Conservation (phyloP, 2,797 vertebrate genomes). For the Craterocephalus amniculus region DNA sequence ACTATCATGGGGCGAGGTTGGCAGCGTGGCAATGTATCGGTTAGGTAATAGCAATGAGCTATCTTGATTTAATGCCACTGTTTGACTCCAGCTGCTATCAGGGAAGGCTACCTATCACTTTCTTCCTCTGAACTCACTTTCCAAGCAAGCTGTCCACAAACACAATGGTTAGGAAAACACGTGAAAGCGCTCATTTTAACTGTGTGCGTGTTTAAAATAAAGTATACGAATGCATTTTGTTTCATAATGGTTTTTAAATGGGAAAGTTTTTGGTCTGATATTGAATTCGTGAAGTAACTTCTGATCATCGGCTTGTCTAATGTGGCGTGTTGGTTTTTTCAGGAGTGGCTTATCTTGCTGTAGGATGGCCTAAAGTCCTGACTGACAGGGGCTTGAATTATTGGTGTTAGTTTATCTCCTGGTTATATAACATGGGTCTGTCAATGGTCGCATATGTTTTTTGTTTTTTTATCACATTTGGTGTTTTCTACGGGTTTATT, state of each 20-base stretch:
- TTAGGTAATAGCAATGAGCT: conserved; percentile 16
- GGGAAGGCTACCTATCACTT: conserved; percentile 55
- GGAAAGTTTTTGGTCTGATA: conserved; percentile 69
- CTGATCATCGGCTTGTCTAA: conserved; percentile 52
- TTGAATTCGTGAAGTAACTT: conserved; percentile 42
- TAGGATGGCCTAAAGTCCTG: conserved; percentile 40
- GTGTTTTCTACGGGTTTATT: background rate
- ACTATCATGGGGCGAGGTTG: background rate
- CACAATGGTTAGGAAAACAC: background rate
- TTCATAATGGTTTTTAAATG: conserved; percentile 14
- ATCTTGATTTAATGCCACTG: conserved; percentile 43
- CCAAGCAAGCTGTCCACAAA: conserved; percentile 14
- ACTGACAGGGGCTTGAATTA: conserved; percentile 20
- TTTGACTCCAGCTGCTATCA: conserved; percentile 58
- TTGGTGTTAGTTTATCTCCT: conserved; percentile 14
- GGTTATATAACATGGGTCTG: background rate
- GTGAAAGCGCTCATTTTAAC: background rate
- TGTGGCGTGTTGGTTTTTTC: conserved; percentile 48
- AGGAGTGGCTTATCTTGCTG: conserved; percentile 54
- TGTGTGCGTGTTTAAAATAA: background rate
- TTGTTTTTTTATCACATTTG: background rate
- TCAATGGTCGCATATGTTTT: background rate
- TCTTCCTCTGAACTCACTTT: conserved; percentile 58
- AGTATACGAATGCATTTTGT: background rate
- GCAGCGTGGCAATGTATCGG: background rate